Evolutionary conservation across 2,888 invertebrate species (phyloP).

Genomic region (Gryllus longicercus): DNA sequence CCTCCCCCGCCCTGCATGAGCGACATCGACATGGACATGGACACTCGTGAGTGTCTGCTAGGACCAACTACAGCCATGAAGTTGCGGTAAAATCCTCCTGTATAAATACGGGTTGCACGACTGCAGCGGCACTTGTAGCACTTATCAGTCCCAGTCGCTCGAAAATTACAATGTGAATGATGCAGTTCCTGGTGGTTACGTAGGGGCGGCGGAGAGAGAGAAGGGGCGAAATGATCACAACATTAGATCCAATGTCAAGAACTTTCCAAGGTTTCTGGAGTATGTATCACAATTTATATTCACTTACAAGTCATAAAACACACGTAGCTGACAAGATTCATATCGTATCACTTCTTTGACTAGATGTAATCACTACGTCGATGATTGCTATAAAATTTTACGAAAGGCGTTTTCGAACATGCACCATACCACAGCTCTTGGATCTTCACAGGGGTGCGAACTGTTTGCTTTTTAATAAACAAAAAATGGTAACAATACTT

Average conservation of each 20-base stretch:
- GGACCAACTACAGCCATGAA: constrained; percentile 83
- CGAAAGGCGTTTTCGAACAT: neutral
- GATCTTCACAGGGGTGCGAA: neutral
- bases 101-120: neutral
- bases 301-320: constrained; percentile 17
- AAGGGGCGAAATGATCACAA: neutral
- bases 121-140: neutral
- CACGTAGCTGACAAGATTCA: constrained; percentile 1
- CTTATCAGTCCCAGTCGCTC: neutral
- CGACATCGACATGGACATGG: constrained; percentile 84
- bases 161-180: neutral
- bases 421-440: constrained; percentile 17
- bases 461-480: neutral
- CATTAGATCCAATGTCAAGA: neutral
- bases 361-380: constrained; percentile 1
- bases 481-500: constrained; percentile 10
- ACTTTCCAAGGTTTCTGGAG: neutral
- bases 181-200: neutral
- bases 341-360: neutral
- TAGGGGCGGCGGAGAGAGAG: neutral
- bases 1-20: constrained; percentile 50
- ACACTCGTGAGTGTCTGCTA: constrained; percentile 86
- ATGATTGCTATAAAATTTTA: neutral
- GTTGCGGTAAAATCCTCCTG: constrained; percentile 25
- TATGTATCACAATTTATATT: constrained; percentile 7